A percentile compares a stretch with the other conserved stretches of the same genome.
Conservation (phyloP, 1,140 invertebrate species). For the Drosophila nigromelanica region DNA sequence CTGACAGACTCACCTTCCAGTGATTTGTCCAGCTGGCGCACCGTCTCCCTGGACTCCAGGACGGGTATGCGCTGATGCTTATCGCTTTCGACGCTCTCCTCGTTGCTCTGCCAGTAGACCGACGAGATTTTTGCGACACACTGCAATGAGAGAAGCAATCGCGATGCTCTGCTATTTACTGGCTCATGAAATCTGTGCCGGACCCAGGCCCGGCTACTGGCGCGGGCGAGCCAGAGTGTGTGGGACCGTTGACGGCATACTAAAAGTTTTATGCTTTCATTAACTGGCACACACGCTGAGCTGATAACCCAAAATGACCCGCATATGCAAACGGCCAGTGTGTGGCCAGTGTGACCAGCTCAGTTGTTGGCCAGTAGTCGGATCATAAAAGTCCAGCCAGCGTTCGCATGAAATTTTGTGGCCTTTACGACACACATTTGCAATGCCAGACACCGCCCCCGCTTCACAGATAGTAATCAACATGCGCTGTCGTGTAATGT, state of each 20-base stretch:
- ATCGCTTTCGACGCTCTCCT: conserved; percentile 91
- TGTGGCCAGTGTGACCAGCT: conserved; percentile 18
- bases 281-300: conserved; percentile 56
- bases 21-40: conserved; percentile 83
- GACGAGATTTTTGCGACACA: conserved; percentile 94
- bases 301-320: conserved; percentile 69
- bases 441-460: conserved; percentile 27
- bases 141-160: conserved; percentile 66
- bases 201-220: background rate
- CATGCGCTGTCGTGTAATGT: conserved; percentile 78
- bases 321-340: conserved; percentile 62
- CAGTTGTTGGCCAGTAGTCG: conserved; percentile 23
- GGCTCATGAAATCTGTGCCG: conserved; percentile 62
- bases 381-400: conserved; percentile 50
- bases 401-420: conserved; percentile 73
- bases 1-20: conserved; percentile 67
- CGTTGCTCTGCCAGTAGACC: conserved; percentile 92
- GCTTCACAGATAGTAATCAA: conserved; percentile 67
- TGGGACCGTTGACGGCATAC: conserved; percentile 55
- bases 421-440: conserved; percentile 76
- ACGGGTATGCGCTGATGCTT: conserved; percentile 87
- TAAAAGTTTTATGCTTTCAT: conserved; percentile 82
- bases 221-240: conserved; percentile 8
- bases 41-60: conserved; percentile 87
- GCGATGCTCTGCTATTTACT: conserved; percentile 17